Evolutionary conservation across 2,113 vertebrate species (phyloP).

Genomic region (Ia io): DNA sequence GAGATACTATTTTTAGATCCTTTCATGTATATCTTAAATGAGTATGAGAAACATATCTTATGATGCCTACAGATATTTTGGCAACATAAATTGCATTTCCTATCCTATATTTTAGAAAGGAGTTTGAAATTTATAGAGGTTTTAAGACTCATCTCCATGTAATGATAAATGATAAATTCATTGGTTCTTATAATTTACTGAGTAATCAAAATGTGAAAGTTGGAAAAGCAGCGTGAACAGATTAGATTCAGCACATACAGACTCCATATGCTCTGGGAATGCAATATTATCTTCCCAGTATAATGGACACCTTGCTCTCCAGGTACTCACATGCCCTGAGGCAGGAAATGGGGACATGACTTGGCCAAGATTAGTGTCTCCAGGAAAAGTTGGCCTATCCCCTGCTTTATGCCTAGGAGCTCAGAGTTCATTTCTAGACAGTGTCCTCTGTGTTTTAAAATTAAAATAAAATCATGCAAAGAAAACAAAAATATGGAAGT

Average conservation of each 20-base stretch:
- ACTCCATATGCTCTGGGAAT: neutral
- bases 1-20: neutral
- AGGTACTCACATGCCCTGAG: too few relatives aligned
- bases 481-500: neutral
- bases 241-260: neutral
- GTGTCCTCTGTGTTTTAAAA: neutral
- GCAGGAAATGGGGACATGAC: neutral
- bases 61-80: neutral
- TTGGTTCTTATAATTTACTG: neutral
- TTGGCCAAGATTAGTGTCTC: neutral
- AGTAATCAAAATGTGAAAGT: neutral
- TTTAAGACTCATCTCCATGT: neutral
- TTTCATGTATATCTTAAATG: neutral
- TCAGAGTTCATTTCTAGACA: neutral
- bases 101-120: neutral
- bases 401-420: neutral
- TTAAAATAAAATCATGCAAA: neutral
- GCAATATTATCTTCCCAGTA: neutral
- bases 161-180: neutral
- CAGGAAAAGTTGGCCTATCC: neutral
- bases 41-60: neutral
- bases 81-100: neutral
- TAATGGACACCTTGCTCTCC: neutral
- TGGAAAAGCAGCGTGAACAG: neutral
- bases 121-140: neutral